Evolutionary conservation across 2,888 invertebrate species (phyloP).

Genomic region (Caradrina kadenii): DNA sequence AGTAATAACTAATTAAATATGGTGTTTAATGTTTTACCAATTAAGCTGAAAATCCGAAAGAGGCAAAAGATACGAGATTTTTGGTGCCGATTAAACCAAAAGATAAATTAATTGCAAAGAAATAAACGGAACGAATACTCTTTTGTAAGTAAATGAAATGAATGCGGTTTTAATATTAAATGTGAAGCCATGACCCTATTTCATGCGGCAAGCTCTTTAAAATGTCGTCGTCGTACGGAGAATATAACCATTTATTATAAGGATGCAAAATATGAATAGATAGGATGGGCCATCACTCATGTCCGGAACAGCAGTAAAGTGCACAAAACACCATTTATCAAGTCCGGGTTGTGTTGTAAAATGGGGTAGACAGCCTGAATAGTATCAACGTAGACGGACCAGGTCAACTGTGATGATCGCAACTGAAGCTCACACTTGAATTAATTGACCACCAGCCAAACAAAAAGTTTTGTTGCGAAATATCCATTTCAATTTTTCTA

Average conservation of each 20-base stretch:
- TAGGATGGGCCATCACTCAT: conserved; percentile 30
- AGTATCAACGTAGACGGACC: conserved; percentile 9
- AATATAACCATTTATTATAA: conserved; percentile 20
- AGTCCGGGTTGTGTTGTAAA: conserved; percentile 21
- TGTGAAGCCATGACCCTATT: not conserved
- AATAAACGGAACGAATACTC: not conserved
- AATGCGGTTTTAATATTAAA: conserved; percentile 17
- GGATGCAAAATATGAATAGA: conserved; percentile 26
- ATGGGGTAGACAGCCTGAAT: conserved; percentile 12
- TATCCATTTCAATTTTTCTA: conserved; percentile 16
- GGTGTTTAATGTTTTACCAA: conserved; percentile 41
- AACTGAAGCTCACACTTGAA: conserved; percentile 28
- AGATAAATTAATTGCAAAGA: conserved; percentile 21
- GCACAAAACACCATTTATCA: conserved; percentile 44
- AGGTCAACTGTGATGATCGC: conserved; percentile 43
- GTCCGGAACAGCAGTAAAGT: conserved; percentile 10
- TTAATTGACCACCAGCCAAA: conserved; percentile 20
- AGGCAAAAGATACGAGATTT: conserved; percentile 22
- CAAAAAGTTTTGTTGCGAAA: conserved; percentile 2
- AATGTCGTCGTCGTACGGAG: conserved; percentile 1
- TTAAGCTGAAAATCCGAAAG: conserved; percentile 19
- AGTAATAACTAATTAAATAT: conserved; percentile 53
- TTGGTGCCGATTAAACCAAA: conserved; percentile 8
- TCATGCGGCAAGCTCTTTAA: not conserved
- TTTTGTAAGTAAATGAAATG: not conserved